Base-by-base conservation (phyloP, 2,113 vertebrate species). In the Turdus rufiventris region DNA sequence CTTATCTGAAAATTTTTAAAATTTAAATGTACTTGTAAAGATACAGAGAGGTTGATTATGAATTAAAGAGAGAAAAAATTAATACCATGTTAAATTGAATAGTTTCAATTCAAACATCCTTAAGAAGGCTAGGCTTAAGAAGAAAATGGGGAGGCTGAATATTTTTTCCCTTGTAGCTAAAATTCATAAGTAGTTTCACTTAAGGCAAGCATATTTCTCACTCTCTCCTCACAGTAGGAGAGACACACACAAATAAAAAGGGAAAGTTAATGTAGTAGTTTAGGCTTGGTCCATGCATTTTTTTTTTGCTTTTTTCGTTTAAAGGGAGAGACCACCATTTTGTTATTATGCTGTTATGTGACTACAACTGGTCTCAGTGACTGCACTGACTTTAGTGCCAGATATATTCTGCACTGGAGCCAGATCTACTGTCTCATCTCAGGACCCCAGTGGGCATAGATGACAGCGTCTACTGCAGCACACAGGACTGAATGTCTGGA, bases 181-280 rank as follows among this genome's bases (percentile, higher is more conserved):
- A 95, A 92, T 90, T 54, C 80, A 6, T 79, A 93, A 91, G 77
- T 94, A 89, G 50, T 92, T 95, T 88, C 58, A 84, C 95, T 95
- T 97, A 51, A 89, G 92, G 75, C 65, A 92, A 86, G 81, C 72
- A 21, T 85, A 87, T 90, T 96, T 91, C 68, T 94, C 43, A 53
- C 48, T 80, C 57, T 62, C 54, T 77, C 74, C 72, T 96, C 84
- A 66, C 90, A 95, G 91, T 54, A 79, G 95, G 94, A 82, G 65
- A 81, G 70, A 94, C 65, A 81, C 19, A 74, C 45, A 63, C 68
- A 77, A 96, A 92, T 95, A 94, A 91, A 85, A 94, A 40, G 38
- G 48, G 62, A 86, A 91, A 78, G 85, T 95, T 93, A 88, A 92
- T 48, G 50, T 54, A 91, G 77, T 76, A 85, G 77, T 71, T 89